A percentile compares a stretch with the other conserved stretches of the same genome.
Conservation (phyloP, 2,888 invertebrate genomes). For the Nymphalis urticae region DNA sequence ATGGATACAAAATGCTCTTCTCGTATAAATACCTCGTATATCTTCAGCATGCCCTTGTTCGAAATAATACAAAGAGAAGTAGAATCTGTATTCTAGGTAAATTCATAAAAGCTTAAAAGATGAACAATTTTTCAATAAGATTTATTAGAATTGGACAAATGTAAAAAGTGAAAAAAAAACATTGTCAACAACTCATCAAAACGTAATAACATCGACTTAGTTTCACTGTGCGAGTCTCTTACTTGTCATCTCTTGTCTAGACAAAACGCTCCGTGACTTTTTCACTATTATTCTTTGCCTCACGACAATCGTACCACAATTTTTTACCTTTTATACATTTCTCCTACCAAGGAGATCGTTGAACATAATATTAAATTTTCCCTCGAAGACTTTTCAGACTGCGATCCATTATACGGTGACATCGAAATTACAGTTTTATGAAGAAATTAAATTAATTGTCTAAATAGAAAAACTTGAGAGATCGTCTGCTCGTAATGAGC, state of each 20-base stretch:
- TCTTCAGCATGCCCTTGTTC: no score
- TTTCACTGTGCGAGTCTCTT: conserved; percentile 48
- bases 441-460: conserved; percentile 54
- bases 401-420: conserved; percentile 67
- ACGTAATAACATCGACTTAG: conserved; percentile 68
- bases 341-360: conserved; percentile 53
- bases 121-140: conserved; percentile 12
- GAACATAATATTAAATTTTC: conserved; percentile 73
- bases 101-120: not conserved
- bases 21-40: no score
- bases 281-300: conserved; percentile 70
- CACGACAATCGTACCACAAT: conserved; percentile 63
- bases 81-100: not conserved
- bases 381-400: conserved; percentile 59
- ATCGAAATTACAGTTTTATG: conserved; percentile 66
- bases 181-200: conserved; percentile 68
- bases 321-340: conserved; percentile 40
- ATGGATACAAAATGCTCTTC: no score
- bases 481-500: conserved; percentile 28
- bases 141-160: conserved; percentile 17
- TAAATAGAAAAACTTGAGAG: conserved; percentile 39
- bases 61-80: not conserved
- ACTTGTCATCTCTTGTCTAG: conserved; percentile 70
- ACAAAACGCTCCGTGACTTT: conserved; percentile 75
- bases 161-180: conserved; percentile 45